Conservation (phyloP, 1,140 invertebrate species). For the Drosophila takahashii region DNA sequence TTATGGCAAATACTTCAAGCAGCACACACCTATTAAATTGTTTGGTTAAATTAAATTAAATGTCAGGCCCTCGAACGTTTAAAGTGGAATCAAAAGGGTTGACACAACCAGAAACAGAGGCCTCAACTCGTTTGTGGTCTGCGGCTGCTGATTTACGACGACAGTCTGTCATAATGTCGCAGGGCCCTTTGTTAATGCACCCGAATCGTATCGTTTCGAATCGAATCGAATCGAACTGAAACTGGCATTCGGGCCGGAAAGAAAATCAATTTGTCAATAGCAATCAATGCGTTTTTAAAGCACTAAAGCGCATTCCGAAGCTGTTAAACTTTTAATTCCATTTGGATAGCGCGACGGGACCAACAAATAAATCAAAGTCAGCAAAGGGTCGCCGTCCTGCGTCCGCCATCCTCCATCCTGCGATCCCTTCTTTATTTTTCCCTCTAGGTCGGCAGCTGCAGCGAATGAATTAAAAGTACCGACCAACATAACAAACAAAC, state of each 20-base stretch:
- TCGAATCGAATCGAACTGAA: conserved; percentile 37
- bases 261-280: conserved; percentile 75
- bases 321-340: conserved; percentile 77
- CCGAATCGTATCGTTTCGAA: conserved; percentile 14
- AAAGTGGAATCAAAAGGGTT: conserved; percentile 11
- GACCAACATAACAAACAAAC: conserved; percentile 36
- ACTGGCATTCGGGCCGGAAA: conserved; percentile 36
- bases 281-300: conserved; percentile 59
- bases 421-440: neutral
- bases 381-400: conserved; percentile 11
- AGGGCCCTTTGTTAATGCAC: conserved; percentile 55
- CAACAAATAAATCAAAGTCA: conserved; percentile 75
- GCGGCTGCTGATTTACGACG: conserved; percentile 55
- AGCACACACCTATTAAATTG: conserved; percentile 11
- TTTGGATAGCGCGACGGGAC: conserved; percentile 58
- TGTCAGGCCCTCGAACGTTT: conserved; percentile 4
- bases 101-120: conserved; percentile 23
- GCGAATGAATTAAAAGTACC: conserved; percentile 70
- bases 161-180: conserved; percentile 54
- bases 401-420: neutral
- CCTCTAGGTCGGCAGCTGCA: conserved; percentile 50
- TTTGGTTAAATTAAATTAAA: conserved; percentile 29
- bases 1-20: conserved; percentile 21
- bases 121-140: conserved; percentile 45
- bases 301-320: conserved; percentile 32